Conservation (phyloP, 2,797 vertebrate genomes). For the Discoglossus pictus region DNA sequence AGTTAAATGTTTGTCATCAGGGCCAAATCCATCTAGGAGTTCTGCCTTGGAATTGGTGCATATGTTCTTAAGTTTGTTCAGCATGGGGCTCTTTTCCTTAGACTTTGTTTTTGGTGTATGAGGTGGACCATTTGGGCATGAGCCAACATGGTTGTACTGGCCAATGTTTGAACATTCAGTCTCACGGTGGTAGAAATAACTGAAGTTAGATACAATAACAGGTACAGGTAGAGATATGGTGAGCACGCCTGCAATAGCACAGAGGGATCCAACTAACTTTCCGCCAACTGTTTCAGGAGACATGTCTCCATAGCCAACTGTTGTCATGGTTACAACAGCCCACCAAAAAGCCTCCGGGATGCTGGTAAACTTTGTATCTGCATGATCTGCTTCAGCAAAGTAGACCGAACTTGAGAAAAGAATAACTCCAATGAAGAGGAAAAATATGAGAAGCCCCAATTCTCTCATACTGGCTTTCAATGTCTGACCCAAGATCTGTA, state of each 20-base stretch:
- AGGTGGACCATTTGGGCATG: conserved; percentile 70
- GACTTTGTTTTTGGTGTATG: conserved; percentile 43
- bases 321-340: conserved; percentile 95
- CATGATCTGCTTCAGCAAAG: conserved; percentile 87
- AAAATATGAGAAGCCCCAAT: conserved; percentile 91
- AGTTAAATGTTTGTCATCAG: conserved; percentile 49
- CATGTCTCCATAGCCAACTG: conserved; percentile 94
- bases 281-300: conserved; percentile 84
- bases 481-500: conserved; percentile 91
- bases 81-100: conserved; percentile 33
- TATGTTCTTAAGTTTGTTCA: conserved; percentile 50
- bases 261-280: conserved; percentile 91
- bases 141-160: conserved; percentile 75
- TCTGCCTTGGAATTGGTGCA: conserved; percentile 65
- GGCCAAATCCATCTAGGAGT: conserved; percentile 68
- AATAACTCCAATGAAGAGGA: conserved; percentile 92
- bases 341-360: conserved; percentile 95
- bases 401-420: conserved; percentile 90
- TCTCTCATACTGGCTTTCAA: conserved; percentile 88
- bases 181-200: conserved; percentile 90
- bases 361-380: conserved; percentile 81
- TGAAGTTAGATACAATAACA: conserved; percentile 94
- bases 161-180: conserved; percentile 78
- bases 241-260: conserved; percentile 90
- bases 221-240: conserved; percentile 92